These are phyloP conservation scores for Synchiropus splendidus DNA, from an alignment of 2,113 vertebrate species.

Conservation along the genomic window DNA sequence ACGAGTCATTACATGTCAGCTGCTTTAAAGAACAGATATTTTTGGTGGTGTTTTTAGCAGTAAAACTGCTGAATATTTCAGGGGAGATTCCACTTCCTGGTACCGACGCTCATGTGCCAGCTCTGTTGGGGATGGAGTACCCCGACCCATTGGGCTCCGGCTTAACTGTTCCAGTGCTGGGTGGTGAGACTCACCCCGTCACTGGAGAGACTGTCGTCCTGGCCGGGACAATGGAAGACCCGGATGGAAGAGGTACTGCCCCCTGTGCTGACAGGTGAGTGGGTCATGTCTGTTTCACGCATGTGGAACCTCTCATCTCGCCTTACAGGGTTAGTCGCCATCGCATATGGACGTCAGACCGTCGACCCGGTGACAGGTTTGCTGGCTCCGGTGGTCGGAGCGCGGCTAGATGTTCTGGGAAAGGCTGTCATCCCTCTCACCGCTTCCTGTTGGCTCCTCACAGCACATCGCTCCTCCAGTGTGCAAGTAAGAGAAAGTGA, in stretches of 20 bases:
- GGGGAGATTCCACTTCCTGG: constrained; percentile 68
- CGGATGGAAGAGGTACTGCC: constrained; percentile 71
- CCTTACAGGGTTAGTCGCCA: constrained; percentile 74
- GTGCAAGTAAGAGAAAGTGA: constrained; percentile 71
- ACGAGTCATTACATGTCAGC: no score
- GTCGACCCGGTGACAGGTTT: constrained; percentile 72
- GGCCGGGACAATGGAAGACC: constrained; percentile 82
- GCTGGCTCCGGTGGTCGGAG: constrained; percentile 71
- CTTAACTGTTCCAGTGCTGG: constrained; percentile 76
- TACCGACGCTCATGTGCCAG: constrained; percentile 65
- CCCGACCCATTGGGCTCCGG: constrained; percentile 78
- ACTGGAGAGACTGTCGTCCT: constrained; percentile 59
- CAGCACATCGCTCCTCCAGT: constrained; percentile 54
- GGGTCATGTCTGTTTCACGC: no score
- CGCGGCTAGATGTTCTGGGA: constrained; percentile 57
- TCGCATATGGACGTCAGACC: constrained; percentile 68
- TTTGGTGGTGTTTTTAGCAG: not conserved
- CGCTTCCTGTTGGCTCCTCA: constrained; percentile 59
- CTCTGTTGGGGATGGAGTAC: constrained; percentile 79
- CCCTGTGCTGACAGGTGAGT: no score
- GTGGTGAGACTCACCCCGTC: constrained; percentile 63
- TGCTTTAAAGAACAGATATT: no score
- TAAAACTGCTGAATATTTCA: constrained; percentile 27
- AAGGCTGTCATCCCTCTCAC: constrained; percentile 68
- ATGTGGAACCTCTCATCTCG: no score